A percentile compares a stretch with the other conserved stretches of the same genome.
Evolutionary conservation across 1,140 invertebrate genomes (phyloP).

Genomic region (Scaptodrosophila lebanonensis): DNA sequence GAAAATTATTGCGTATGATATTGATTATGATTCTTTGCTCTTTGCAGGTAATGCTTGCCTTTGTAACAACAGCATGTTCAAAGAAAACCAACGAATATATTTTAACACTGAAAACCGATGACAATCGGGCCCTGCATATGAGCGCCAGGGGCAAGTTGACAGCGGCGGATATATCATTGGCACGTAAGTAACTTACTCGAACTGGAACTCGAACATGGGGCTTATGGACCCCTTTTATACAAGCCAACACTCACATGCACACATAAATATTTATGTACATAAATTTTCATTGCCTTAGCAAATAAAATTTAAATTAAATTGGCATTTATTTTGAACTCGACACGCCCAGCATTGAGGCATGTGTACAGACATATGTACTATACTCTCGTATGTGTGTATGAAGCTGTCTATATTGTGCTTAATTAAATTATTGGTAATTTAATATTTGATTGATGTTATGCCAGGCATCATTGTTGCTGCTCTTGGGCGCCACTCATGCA

Average conservation of each 20-base stretch:
- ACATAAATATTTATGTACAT: constrained; percentile 9
- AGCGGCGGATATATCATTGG: constrained; percentile 62
- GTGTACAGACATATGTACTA: no score
- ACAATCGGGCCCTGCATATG: constrained; percentile 65
- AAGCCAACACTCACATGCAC: not conserved
- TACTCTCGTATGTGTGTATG: constrained; percentile 7
- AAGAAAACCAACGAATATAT: constrained; percentile 65
- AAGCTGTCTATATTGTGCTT: constrained; percentile 64
- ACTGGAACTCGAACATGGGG: no score
- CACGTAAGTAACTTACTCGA: constrained; percentile 63
- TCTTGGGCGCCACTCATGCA: constrained; percentile 48
- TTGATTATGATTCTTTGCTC: constrained; percentile 35
- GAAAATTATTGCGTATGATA: constrained; percentile 34
- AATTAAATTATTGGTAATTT: constrained; percentile 77
- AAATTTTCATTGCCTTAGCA: constrained; percentile 21
- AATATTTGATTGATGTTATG: constrained; percentile 75
- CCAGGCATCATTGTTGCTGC: constrained; percentile 20
- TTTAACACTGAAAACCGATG: constrained; percentile 55
- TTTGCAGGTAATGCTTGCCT: constrained; percentile 66
- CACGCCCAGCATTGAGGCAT: constrained; percentile 13
- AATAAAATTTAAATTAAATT: constrained; percentile 71
- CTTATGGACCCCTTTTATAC: no score
- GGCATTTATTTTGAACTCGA: constrained; percentile 70
- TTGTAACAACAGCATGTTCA: constrained; percentile 66
- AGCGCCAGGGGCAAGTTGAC: constrained; percentile 62